Conservation (phyloP, 2,888 invertebrate species). For the Griposia aprilina region DNA sequence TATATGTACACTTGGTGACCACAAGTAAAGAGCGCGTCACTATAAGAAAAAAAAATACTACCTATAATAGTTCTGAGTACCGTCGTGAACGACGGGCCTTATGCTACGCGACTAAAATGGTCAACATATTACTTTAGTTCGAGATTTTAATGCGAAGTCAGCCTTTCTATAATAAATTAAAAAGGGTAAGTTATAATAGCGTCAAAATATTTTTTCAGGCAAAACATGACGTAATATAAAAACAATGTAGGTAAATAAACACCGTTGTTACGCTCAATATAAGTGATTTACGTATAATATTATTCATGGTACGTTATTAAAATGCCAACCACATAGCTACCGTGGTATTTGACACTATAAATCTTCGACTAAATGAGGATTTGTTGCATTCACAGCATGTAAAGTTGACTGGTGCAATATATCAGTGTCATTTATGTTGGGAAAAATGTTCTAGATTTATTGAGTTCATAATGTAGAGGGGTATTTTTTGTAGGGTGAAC, state of each 20-base stretch:
- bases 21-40: no score
- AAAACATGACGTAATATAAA: constrained; percentile 26
- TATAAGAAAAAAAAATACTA: no score
- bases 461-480: constrained; percentile 28
- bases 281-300: constrained; percentile 65
- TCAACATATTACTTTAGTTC: no score
- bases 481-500: constrained; percentile 5
- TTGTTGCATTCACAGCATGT: constrained; percentile 67
- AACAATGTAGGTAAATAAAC: constrained; percentile 34
- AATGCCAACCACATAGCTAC: constrained; percentile 60
- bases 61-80: no score
- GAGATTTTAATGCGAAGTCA: not conserved
- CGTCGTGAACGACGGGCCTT: no score
- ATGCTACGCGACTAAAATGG: no score
- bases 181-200: constrained; percentile 16
- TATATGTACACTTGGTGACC: no score
- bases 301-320: constrained; percentile 67
- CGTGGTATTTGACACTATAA: constrained; percentile 69
- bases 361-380: constrained; percentile 70
- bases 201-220: constrained; percentile 23
- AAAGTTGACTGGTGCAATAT: constrained; percentile 60
- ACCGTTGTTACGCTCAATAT: constrained; percentile 37
- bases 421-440: constrained; percentile 50
- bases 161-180: not conserved
- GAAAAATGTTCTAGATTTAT: constrained; percentile 57